Conservation (phyloP, 2,888 invertebrate species). For the Cheiracanthium punctorium region DNA sequence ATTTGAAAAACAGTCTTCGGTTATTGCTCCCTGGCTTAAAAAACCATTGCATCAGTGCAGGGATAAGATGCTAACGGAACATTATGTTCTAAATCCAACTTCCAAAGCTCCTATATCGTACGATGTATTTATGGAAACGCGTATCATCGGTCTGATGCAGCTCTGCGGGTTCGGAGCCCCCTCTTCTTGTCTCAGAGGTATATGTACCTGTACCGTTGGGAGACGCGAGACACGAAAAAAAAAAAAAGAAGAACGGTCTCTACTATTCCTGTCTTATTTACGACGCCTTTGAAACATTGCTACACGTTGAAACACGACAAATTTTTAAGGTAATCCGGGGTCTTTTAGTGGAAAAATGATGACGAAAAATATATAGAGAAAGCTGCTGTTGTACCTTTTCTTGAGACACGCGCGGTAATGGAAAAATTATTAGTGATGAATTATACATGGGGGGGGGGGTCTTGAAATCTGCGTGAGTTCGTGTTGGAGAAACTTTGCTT, state of each 20-base stretch:
- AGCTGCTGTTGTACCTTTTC: neutral
- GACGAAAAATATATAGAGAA: neutral
- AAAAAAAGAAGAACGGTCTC: neutral
- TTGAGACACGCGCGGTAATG: too few relatives aligned
- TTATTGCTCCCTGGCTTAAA: neutral
- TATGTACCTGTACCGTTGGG: neutral
- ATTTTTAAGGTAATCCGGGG: slow-evolving; percentile 22
- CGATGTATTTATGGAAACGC: slow-evolving; percentile 54
- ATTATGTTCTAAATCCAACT: slow-evolving; percentile 48
- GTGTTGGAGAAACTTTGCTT: too few relatives aligned
- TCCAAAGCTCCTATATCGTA: slow-evolving; percentile 23
- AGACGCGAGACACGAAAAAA: neutral
- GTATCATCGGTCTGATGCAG: neutral
- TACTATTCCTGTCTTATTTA: slow-evolving; percentile 35
- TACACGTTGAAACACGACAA: slow-evolving; percentile 22
- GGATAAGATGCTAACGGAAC: slow-evolving; percentile 27
- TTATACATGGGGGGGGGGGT: too few relatives aligned
- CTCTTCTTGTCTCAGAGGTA: neutral
- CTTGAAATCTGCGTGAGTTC: too few relatives aligned
- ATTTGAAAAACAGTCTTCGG: neutral
- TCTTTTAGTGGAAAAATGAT: neutral
- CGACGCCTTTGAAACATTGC: slow-evolving; percentile 44
- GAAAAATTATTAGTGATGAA: too few relatives aligned
- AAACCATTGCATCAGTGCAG: neutral
- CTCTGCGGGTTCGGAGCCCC: slow-evolving; percentile 16